Base-by-base conservation (phyloP, 53 echinoderm and acorn worm genomes). In the Glandiceps talaboti region DNA sequence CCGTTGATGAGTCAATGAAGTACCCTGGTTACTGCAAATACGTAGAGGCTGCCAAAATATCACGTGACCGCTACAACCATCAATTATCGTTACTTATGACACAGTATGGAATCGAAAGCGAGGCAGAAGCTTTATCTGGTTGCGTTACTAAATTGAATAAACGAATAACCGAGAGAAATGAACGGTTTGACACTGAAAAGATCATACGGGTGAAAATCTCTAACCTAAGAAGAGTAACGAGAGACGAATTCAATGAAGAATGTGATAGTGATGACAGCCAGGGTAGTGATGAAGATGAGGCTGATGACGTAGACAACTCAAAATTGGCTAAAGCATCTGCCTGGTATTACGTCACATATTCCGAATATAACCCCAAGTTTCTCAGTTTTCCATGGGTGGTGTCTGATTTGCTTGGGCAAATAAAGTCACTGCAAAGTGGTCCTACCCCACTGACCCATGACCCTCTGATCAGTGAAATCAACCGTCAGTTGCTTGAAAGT, bases 361-460 rank as follows among this genome's bases (percentile, higher is more conserved):
- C 27, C 10, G 14, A 75, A 28, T 6, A 75, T 1, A 28, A 75
- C 10, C 76, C 76, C 10, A n/a, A 45, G 20, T 45, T 12, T 45
- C 0, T 81, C 28, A 81, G 81, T 30, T 81, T 81, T 73, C 81
- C 81, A 29, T 81, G 81, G 81, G 81, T 81, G 14, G 74, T 81
- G 29, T 27, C 81, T 25, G 81, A 81, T 81, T 29, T 81, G 1
- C 30, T 81, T 1, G 72, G 73, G 14, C 10, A 81, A 27, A 73
- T 81, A 29, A 64, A 73, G 1, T 25, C 25, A 73, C 27, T 27
- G 1, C 20, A 6, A 12, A 12, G 6, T 20, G 64, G 6, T 6
- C 6, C 64, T 12, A 12, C 64, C 6, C n/a, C n/a, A n/a, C n/a
- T n/a, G n/a, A 12, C 64, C 6, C 64, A 45, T 20, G 30, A n/a